Conservation (phyloP, 2,888 invertebrate species). For the Sarcophaga caerulescens region DNA sequence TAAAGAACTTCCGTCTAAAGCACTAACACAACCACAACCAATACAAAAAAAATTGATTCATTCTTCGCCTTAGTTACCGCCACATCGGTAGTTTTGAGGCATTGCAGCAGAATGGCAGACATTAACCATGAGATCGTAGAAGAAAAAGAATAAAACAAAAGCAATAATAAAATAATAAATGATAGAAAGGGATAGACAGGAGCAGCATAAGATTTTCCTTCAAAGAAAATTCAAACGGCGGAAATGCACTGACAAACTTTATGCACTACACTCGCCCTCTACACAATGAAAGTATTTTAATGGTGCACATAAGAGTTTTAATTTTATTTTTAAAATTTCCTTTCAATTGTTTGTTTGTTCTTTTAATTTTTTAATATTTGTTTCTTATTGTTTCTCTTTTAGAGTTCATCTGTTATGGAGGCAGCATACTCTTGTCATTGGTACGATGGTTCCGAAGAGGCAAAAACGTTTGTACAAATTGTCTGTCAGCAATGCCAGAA, state of each 20-base stretch:
- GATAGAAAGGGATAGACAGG: neutral
- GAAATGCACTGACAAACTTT: slow-evolving; percentile 60
- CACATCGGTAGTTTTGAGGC: neutral
- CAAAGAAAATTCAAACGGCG: slow-evolving; percentile 51
- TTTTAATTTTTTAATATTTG: neutral
- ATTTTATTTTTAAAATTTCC: slow-evolving; percentile 42
- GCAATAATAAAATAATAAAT: neutral
- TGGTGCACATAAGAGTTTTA: neutral
- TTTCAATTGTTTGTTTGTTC: slow-evolving; percentile 10
- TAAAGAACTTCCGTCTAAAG: slow-evolving; percentile 48
- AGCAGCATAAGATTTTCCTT: slow-evolving; percentile 29
- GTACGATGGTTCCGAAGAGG: slow-evolving; percentile 95
- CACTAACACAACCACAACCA: slow-evolving; percentile 8
- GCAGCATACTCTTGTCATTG: slow-evolving; percentile 95
- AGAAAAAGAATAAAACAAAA: slow-evolving; percentile 30
- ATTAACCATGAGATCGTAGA: slow-evolving; percentile 36
- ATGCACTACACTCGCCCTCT: slow-evolving; percentile 10
- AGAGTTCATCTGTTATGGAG: slow-evolving; percentile 96
- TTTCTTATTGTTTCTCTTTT: slow-evolving; percentile 52
- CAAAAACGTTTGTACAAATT: slow-evolving; percentile 94
- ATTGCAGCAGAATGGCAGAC: slow-evolving; percentile 14
- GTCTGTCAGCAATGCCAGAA: slow-evolving; percentile 95
- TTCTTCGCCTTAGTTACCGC: neutral
- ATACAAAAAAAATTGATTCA: slow-evolving; percentile 30
- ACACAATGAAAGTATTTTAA: slow-evolving; percentile 10